Evolutionary conservation across 2,113 vertebrate genomes (phyloP), one percentile per base, ranked within the genome.

Genomic region (Sturnira hondurensis): DNA sequence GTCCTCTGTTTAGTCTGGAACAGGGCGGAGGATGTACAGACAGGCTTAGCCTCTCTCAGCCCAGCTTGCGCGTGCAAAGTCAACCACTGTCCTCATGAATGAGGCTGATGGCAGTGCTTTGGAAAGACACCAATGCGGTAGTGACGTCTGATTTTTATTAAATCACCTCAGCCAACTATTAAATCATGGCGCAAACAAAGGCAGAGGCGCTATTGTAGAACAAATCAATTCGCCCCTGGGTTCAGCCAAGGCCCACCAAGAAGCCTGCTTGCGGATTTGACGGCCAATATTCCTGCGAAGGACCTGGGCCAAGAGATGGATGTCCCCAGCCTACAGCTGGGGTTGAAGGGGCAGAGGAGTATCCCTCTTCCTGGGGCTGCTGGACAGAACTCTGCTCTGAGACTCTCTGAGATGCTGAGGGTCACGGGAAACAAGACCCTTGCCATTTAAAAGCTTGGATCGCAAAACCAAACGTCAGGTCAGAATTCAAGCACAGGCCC

Each of bases 391-490:
- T 1, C 47, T 45, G 3, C 26, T 90, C 16, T 52, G 63, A 43
- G 45, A 4, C 45, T 31, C 70, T 78, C 47, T 38, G 82, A 80
- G 65, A 68, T 4, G 16, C 54, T 7, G 28, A 67, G 11, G 13
- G 50, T 45, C n/a, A 52, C 41, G 45, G 56, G 88, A 89, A 41
- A 43, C 2, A 84, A 84, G 58, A n/a, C 31, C n/a, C 31, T 56
- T 33, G 50, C 52, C 36, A 45, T 78, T 33, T 68, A 28, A 15
- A 76, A 83, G 68, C n/a, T 85, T n/a, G 3, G 12, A 63, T 82
- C 70, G 28, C 71, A 96, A 81, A 82, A 88, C 1, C 56, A 73
- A 96, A 96, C 68, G n/a, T 81, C 82, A 88, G 91, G 76, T 91
- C 26, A 16, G 71, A 78, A 38, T 36, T 28, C 31, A 83, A 73